Percentiles rank a stretch among this genome's conserved stretches.
phyloP scores from a whole-genome alignment of 2,888 invertebrate species.

The Tachina grossa region DNA sequence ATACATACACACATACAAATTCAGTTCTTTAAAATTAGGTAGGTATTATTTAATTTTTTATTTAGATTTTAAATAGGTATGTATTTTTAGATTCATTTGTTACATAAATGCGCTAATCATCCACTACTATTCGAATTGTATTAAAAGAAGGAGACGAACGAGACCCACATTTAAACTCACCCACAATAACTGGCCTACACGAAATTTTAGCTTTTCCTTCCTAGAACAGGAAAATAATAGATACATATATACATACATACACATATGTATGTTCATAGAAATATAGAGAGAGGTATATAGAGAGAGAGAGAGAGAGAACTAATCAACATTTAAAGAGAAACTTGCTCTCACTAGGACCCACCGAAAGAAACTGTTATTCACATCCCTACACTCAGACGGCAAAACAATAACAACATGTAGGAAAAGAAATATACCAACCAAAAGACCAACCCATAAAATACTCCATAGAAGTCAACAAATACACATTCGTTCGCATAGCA shows the following conservation, averaged over 20 bases:
- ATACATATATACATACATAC: background rate
- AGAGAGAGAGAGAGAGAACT: constrained; percentile 7
- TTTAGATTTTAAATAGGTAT: background rate
- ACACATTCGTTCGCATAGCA: constrained; percentile 10
- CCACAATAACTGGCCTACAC: background rate
- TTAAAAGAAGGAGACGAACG: constrained; percentile 13
- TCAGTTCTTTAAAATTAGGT: too few relatives aligned
- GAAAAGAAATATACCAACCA: constrained; percentile 51
- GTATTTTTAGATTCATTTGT: background rate
- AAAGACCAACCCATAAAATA: constrained; percentile 65
- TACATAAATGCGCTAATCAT: constrained; percentile 32
- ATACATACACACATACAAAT: too few relatives aligned
- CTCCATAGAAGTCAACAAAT: constrained; percentile 22
- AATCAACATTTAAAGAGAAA: constrained; percentile 45
- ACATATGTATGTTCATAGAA: background rate
- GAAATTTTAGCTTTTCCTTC: constrained; percentile 22
- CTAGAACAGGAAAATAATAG: constrained; percentile 16
- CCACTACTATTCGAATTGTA: constrained; percentile 12
- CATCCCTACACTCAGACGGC: constrained; percentile 46
- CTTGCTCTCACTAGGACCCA: constrained; percentile 59
- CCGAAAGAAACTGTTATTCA: constrained; percentile 19
- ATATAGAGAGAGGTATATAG: background rate
- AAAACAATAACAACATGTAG: constrained; percentile 2
- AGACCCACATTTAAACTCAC: background rate
- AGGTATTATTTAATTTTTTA: too few relatives aligned